These are phyloP conservation scores for Dugesia japonica DNA, from an alignment of 2,888 invertebrate genomes.

Conservation along the genomic window DNA sequence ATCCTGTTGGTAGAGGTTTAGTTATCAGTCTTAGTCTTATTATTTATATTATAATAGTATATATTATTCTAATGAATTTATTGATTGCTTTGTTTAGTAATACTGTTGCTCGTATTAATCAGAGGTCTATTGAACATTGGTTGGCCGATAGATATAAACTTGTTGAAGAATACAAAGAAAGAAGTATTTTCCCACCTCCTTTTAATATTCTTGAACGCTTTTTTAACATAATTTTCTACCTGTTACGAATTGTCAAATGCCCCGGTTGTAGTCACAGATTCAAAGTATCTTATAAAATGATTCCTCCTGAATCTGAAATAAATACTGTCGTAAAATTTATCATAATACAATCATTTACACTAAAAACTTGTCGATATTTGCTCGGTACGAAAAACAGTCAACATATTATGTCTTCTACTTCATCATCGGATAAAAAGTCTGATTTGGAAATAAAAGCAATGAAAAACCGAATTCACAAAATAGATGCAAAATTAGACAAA, in stretches of 20 bases:
- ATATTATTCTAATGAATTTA: slow-evolving; percentile 31
- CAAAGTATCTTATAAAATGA: not conserved
- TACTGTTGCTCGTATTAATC: slow-evolving; percentile 33
- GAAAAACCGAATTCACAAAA: not conserved
- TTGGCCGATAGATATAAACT: slow-evolving; percentile 32
- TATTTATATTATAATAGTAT: slow-evolving; percentile 23
- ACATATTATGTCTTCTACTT: not conserved
- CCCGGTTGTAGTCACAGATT: not conserved
- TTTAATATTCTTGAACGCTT: slow-evolving; percentile 25
- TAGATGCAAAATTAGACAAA: not conserved
- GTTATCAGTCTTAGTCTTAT: slow-evolving; percentile 17
- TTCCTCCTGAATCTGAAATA: not conserved
- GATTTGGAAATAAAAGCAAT: not conserved
- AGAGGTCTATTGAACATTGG: slow-evolving; percentile 32
- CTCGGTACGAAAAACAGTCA: not conserved
- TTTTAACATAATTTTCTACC: not conserved
- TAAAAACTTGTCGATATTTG: not conserved
- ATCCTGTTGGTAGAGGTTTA: not conserved
- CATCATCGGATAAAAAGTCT: not conserved
- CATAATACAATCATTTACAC: not conserved
- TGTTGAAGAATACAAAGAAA: slow-evolving; percentile 29
- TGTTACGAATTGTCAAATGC: not conserved
- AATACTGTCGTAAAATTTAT: slow-evolving; percentile 8
- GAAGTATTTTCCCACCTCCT: slow-evolving; percentile 34
- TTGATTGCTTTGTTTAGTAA: slow-evolving; percentile 33